Evolutionary conservation across 2,113 vertebrate genomes (phyloP).

Genomic region (Monopterus albus): DNA sequence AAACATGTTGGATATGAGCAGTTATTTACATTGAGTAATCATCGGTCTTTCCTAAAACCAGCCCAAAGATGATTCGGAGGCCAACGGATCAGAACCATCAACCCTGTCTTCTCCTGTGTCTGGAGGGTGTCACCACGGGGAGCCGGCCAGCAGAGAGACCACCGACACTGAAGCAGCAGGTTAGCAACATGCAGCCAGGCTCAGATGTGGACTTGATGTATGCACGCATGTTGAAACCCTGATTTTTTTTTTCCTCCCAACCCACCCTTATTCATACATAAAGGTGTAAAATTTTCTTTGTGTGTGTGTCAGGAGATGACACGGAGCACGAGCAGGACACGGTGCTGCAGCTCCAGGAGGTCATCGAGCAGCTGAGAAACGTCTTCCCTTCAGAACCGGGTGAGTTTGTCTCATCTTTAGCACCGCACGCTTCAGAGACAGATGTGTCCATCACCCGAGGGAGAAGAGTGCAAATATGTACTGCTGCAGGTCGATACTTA

Average conservation of each 20-base stretch:
- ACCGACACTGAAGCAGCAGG: slow-evolving; percentile 93
- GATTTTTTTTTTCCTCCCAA: background rate
- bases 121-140: slow-evolving; percentile 83
- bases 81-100: slow-evolving; percentile 88
- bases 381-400: slow-evolving; percentile 89
- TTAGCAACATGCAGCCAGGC: slow-evolving; percentile 62
- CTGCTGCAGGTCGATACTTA: slow-evolving; percentile 51
- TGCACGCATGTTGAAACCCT: slow-evolving; percentile 23
- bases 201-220: slow-evolving; percentile 8
- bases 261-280: background rate
- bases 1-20: slow-evolving; percentile 34
- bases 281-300: slow-evolving; percentile 18
- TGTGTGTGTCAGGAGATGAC: slow-evolving; percentile 84
- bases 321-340: slow-evolving; percentile 89
- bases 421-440: slow-evolving; percentile 2
- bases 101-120: slow-evolving; percentile 91
- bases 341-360: slow-evolving; percentile 94
- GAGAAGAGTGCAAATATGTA: slow-evolving; percentile 64
- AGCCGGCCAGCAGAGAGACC: slow-evolving; percentile 86
- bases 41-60: slow-evolving; percentile 66
- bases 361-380: slow-evolving; percentile 96
- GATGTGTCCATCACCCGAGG: slow-evolving; percentile 24
- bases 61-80: slow-evolving; percentile 90
- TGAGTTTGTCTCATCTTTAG: slow-evolving; percentile 36
- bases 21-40: slow-evolving; percentile 19